Base-by-base conservation (phyloP, 2,797 vertebrate genomes). In the Champsocephalus esox region DNA sequence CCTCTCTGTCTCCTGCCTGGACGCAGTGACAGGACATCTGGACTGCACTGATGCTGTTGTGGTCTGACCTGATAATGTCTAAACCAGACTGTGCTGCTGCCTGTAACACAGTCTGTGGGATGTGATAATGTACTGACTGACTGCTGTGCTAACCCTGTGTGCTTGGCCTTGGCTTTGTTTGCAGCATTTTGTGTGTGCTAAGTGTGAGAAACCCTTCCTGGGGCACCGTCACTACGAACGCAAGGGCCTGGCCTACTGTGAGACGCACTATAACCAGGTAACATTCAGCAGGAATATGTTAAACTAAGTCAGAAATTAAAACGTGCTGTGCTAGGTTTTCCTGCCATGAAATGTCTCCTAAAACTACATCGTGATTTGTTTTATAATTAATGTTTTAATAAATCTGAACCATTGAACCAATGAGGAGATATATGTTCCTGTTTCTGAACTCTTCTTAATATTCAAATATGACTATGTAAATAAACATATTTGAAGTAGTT, bases 211-310 rank as follows among this genome's bases (percentile, higher is more conserved):
- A 82, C 98, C 98, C 34, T 99, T 99, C 94, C 96, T 99, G 75
- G 98, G 98, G 82, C 98, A 99, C 91, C 98, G 98, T 83, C 98
- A 99, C 91, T 99, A 99, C 1, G 98, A 99, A 85, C 96, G 98
- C 88, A 99, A 99, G 85, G 98, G 98, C 41, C 92, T 99, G 95
- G 98, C 98, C 0, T 99, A 99, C 90, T 99, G 98, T 75, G 98
- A 99, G 93, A 99, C 98, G 4, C 98, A 99, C 93, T 99, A 99
- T 89, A 99, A 99, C 93, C 98, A 99, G 98, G 98, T 99, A 95
- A 89, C 67, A 32, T 68, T 60, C 55, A 4, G 43, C 8, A 0
- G 34, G 10, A 68, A 32, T 21, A 67, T 41, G 38, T 50, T 51
- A 1, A 67, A 60, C 34, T 61, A 44, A 51, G 44, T 77, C 3